Evolutionary conservation across 1,140 invertebrate species (phyloP).

Genomic region (Drosophila persimilis): DNA sequence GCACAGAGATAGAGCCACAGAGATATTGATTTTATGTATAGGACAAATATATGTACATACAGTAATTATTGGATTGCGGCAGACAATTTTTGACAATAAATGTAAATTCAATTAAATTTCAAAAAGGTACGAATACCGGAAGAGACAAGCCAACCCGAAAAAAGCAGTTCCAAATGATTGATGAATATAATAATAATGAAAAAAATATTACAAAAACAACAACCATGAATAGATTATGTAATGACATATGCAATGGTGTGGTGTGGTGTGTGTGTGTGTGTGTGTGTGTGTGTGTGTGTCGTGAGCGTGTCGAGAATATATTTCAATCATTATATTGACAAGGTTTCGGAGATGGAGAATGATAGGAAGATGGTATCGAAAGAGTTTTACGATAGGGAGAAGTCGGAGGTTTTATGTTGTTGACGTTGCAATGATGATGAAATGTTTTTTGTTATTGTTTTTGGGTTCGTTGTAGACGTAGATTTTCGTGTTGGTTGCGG

Average conservation of each 20-base stretch:
- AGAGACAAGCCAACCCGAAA: conserved; percentile 22
- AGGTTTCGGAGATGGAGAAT: conserved; percentile 9
- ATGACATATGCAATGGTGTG: conserved; percentile 46
- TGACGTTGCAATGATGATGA: conserved; percentile 51
- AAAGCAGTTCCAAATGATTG: conserved; percentile 71
- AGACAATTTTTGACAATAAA: conserved; percentile 52
- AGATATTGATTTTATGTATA: conserved; percentile 38
- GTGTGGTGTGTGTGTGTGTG: conserved; percentile 7
- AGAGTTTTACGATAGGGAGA: conserved; percentile 27
- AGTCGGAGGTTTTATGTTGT: conserved; percentile 43
- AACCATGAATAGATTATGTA: conserved; percentile 64
- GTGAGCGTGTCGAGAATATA: conserved; percentile 70
- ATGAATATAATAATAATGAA: conserved; percentile 58
- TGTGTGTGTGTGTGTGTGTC: conserved; percentile 30
- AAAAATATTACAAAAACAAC: conserved; percentile 55
- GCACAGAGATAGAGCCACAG: conserved; percentile 30
- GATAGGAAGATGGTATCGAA: conserved; percentile 3
- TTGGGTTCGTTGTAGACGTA: conserved; percentile 44
- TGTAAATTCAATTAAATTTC: conserved; percentile 74
- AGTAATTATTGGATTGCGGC: conserved; percentile 56
- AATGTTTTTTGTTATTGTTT: conserved; percentile 24
- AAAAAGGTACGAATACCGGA: conserved; percentile 70
- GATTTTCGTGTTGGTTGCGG: conserved; percentile 42
- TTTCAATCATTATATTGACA: conserved; percentile 49
- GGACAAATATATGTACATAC: conserved; percentile 61